Percentiles rank a stretch among this genome's conserved stretches.
These are phyloP conservation scores for Hirudo medicinalis DNA, from an alignment of 1,140 invertebrate genomes.

Conservation along the genomic window DNA sequence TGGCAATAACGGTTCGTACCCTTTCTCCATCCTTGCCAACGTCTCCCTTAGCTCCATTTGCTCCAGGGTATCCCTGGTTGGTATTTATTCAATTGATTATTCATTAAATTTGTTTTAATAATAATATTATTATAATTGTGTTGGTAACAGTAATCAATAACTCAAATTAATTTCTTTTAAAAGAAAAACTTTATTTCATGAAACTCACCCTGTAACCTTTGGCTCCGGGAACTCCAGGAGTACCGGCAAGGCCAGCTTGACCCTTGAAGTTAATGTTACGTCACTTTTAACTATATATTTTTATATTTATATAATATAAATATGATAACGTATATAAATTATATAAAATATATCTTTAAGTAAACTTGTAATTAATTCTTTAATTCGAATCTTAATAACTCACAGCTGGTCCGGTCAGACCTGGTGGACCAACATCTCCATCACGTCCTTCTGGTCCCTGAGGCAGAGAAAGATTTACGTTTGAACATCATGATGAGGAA, in stretches of 20 bases:
- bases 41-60: conserved; percentile 16
- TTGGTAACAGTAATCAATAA: too few species aligned
- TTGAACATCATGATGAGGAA: neutral
- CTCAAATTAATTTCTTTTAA: too few species aligned
- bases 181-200: too few species aligned
- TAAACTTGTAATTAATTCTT: neutral
- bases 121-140: too few species aligned
- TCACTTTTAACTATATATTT: too few species aligned
- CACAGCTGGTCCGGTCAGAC: conserved; percentile 5
- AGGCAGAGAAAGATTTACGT: neutral
- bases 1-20: neutral
- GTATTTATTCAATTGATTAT: neutral
- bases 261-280: neutral
- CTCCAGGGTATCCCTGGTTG: conserved; percentile 15
- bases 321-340: too few species aligned
- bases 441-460: conserved; percentile 7
- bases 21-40: conserved; percentile 16
- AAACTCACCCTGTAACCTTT: conserved; percentile 6
- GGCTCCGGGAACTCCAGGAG: neutral
- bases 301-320: too few species aligned
- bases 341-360: too few species aligned
- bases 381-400: neutral
- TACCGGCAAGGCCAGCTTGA: neutral
- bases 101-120: neutral
- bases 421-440: neutral